Base-by-base conservation (phyloP, 2,888 invertebrate species). In the Agriopis marginaria region DNA sequence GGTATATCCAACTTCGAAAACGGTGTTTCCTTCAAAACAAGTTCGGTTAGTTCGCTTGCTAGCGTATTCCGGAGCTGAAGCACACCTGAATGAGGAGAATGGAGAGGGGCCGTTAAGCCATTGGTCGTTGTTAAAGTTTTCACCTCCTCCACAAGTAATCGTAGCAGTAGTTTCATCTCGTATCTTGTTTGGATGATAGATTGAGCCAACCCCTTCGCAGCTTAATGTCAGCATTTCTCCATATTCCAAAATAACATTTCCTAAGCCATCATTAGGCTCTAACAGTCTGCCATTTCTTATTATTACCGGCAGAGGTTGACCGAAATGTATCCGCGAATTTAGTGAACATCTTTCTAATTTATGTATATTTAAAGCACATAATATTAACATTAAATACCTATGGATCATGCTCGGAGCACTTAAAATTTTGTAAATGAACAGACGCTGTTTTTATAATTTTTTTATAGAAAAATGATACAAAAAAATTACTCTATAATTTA, bases 1-100 rank as follows among this genome's bases (percentile, higher is more conserved):
- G n/a, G 42, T 77, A 59, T 93, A 94, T 0, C 94, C 93, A 1
- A 93, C 92, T 82, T 93, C 91, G 7, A 86, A 82, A 14, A 94
- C 74, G 0, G 79, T 69, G 71, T 89, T 84, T 0, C 77, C 80
- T 51, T 85, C 83, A 68, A 78, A 90, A 68, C 94, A 94, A 0
- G 83, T 85, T 32, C 89, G 84, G 49, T 87, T 77, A 0, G 91
- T 89, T 10, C 86, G 80, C 68, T 70, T 77, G 66, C 90, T 92
- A 12, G 39, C 66, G 68, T 93, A 81, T 14, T 80, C 79, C 11
- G 92, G 92, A 6, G 89, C 75, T 10, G 51, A 59, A 1, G 32
- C 7, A 55, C 93, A 94, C 60, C 65, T 77, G 73, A 94, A 93
- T 5, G 70, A 63, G 3, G 77, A 70, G 72, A 94, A 93, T 4